A percentile compares a stretch with the other conserved stretches of the same genome.
Evolutionary conservation across 2,797 vertebrate species (phyloP).

Genomic region (Pseudochromis fuscus): DNA sequence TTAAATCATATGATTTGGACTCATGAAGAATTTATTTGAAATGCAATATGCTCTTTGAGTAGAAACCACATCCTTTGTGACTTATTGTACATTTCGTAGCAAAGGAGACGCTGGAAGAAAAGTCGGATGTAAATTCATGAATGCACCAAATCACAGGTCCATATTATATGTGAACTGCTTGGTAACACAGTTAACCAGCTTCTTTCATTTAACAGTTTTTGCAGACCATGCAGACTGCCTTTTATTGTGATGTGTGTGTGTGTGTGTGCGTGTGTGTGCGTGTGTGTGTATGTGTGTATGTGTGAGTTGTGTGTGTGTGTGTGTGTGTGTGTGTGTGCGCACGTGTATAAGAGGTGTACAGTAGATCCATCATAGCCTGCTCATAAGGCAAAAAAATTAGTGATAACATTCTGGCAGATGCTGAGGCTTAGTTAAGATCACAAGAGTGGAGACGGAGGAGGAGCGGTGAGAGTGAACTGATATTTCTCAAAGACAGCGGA

Average conservation of each 20-base stretch:
- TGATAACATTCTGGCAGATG: slow-evolving; percentile 68
- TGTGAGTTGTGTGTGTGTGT: slow-evolving; percentile 13
- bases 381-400: slow-evolving; percentile 68
- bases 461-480: slow-evolving; percentile 45
- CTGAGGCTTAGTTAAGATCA: slow-evolving; percentile 60
- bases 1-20: no score
- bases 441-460: slow-evolving; percentile 42
- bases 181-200: neutral
- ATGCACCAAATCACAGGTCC: neutral
- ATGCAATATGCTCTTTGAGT: no score
- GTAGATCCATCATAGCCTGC: slow-evolving; percentile 79
- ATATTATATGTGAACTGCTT: neutral
- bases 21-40: no score
- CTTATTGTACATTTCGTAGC: no score
- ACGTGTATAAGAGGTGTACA: slow-evolving; percentile 30
- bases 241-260: slow-evolving; percentile 21
- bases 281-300: slow-evolving; percentile 30
- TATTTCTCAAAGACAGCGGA: slow-evolving; percentile 58
- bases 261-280: neutral
- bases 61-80: no score
- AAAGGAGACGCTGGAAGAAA: neutral
- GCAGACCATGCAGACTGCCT: neutral
- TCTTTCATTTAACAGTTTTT: slow-evolving; percentile 5
- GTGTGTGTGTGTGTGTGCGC: neutral
- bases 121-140: neutral